Base-by-base conservation (phyloP, 2,797 vertebrate genomes). In the Pseudochirops corinnae region DNA sequence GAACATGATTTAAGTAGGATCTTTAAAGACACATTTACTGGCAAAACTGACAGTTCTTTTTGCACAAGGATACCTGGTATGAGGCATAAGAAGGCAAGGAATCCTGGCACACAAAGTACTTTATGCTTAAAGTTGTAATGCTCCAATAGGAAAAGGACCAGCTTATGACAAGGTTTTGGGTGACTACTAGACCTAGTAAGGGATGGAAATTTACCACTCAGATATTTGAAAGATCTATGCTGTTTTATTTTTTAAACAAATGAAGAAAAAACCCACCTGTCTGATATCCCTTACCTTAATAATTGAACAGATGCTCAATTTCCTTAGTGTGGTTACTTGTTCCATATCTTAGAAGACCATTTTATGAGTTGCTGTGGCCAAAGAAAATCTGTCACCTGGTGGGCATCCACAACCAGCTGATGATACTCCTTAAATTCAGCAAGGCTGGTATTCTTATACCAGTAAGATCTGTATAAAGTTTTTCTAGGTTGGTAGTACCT, bases 161-260 rank as follows among this genome's bases (percentile, higher is more conserved):
- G 18, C 7, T 82, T 46, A 6, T 82, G 21, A 7, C 21, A 82
- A 46, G 39, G 39, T 12, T 21, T 46, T 87, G 94, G 93, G 55
- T 67, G 95, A 87, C 12, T 29, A 62, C 28, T 55, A 87, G 87
- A 87, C 3, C n/a, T 55, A 94, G 53, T 31, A 26, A 92, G 93
- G 93, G 90, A 91, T 10, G n/a, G 46, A 90, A 90, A 67, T 46
- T 31, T 52, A 93, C n/a, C 29, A 28, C 57, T 24, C 33, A 90
- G 91, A 90, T 56, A 93, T 29, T 50, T 58, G 21, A 0, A 14
- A 12, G 24, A 28, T 82, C 82, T 26, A 18, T 74, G 56, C 56
- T 93, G 55, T 95, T 82, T 90, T 91, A 52, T 91, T 90, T 92
- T n/a, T 56, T n/a, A 58, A 94, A 91, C 60, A 56, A 94, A 93